Evolutionary conservation across 2,888 invertebrate genomes (phyloP).

Genomic region (Xylophagus ater): DNA sequence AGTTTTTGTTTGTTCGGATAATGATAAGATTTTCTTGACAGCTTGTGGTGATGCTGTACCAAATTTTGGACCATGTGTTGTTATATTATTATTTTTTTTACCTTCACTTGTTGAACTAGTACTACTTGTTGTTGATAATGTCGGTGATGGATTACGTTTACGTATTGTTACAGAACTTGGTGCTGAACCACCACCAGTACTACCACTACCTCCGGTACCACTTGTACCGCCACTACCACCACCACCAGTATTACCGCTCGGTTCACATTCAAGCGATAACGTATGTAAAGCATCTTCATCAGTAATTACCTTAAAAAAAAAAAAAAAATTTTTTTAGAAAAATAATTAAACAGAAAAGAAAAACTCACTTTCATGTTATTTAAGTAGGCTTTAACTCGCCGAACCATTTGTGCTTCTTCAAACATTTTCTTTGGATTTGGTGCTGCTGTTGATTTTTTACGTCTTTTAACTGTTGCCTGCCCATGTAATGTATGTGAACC

Average conservation of each 20-base stretch:
- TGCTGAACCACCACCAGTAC: conserved; percentile 44
- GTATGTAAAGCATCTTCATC: conserved; percentile 85
- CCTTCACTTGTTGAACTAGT: conserved; percentile 79
- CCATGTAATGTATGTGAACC: conserved; percentile 35
- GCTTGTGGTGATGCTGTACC: conserved; percentile 91
- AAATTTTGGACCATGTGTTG: conserved; percentile 47
- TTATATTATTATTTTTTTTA: conserved; percentile 40
- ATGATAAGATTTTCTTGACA: conserved; percentile 84
- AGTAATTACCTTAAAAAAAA: conserved; percentile 45
- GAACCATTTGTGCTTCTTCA: conserved; percentile 97
- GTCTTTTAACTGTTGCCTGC: conserved; percentile 76
- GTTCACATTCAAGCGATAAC: conserved; percentile 84
- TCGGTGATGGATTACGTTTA: conserved; percentile 84
- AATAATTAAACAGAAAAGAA: neutral
- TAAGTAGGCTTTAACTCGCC: conserved; percentile 91
- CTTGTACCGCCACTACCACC: conserved; percentile 26
- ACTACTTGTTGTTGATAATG: conserved; percentile 83
- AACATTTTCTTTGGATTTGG: conserved; percentile 98
- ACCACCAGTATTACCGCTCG: conserved; percentile 34
- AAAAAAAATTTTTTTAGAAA: neutral
- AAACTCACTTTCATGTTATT: conserved; percentile 60
- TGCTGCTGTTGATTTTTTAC: conserved; percentile 80
- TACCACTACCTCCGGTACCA: conserved; percentile 38
- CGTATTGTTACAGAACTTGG: conserved; percentile 46
- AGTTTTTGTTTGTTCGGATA: conserved; percentile 80